phyloP scores from a whole-genome alignment of 2,888 invertebrate species.

The Stenodema calcarata region DNA sequence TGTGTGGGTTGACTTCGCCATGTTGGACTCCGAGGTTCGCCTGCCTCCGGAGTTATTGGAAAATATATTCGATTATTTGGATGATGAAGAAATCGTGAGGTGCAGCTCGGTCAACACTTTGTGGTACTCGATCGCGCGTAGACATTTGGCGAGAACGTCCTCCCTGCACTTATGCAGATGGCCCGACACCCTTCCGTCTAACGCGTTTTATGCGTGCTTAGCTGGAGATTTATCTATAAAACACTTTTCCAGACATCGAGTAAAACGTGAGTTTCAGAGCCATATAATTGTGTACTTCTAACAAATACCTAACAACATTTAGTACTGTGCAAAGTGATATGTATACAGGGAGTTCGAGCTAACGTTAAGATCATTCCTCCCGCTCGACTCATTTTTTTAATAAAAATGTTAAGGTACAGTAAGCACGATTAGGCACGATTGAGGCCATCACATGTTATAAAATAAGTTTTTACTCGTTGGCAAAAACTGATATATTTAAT shows the following conservation, averaged over 20 bases:
- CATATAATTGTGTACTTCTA: no score
- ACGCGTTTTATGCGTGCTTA: background rate
- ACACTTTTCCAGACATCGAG: background rate
- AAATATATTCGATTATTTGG: background rate
- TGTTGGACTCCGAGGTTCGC: background rate
- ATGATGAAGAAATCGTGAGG: background rate
- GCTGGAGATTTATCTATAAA: background rate
- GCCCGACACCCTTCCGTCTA: background rate
- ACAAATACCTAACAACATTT: no score
- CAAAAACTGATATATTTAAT: no score
- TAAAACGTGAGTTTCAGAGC: background rate
- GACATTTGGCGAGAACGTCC: background rate
- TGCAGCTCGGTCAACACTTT: slow-evolving; percentile 18
- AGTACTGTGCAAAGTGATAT: no score
- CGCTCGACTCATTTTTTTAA: no score
- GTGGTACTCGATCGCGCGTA: slow-evolving; percentile 9
- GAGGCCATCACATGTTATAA: no score
- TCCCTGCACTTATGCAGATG: slow-evolving; percentile 9
- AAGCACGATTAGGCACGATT: no score
- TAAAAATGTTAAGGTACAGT: no score
- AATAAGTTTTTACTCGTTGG: no score
- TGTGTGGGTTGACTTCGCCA: no score
- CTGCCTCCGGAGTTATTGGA: slow-evolving; percentile 18
- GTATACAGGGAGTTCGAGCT: no score
- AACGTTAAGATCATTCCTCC: no score